Evolutionary conservation across 2,888 invertebrate species (phyloP).

Genomic region (Meandrusa payeni): DNA sequence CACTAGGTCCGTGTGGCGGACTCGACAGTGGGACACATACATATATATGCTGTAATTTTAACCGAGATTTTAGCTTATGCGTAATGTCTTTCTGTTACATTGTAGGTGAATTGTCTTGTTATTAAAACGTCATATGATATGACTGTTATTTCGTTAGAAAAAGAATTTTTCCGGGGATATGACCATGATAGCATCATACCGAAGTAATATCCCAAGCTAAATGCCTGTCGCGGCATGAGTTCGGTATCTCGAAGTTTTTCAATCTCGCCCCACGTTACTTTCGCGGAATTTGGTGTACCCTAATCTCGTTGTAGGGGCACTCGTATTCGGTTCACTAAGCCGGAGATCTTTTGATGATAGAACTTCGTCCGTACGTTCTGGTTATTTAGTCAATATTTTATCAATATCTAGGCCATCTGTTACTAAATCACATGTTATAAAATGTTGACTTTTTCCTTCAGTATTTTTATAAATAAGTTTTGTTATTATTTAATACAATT

Average conservation of each 20-base stretch:
- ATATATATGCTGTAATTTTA: too few relatives aligned
- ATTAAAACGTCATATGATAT: too few relatives aligned
- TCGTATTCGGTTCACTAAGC: conserved; percentile 19
- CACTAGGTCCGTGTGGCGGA: too few relatives aligned
- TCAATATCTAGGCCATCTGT: conserved; percentile 1
- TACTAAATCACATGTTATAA: too few relatives aligned
- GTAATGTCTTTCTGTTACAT: too few relatives aligned
- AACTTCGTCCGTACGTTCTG: conserved; percentile 15
- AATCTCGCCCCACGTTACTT: conserved; percentile 16
- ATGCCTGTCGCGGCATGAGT: conserved; percentile 15
- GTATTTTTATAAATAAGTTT: too few relatives aligned
- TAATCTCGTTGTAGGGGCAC: conserved; percentile 20
- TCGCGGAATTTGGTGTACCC: conserved; percentile 18
- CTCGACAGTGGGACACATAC: too few relatives aligned
- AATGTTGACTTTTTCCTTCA: too few relatives aligned
- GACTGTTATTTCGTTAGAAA: too few relatives aligned
- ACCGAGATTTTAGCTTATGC: too few relatives aligned
- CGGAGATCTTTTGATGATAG: conserved; percentile 15
- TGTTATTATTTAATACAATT: too few relatives aligned
- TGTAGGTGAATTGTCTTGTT: too few relatives aligned
- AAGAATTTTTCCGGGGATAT: conserved; percentile 11
- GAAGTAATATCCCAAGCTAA: conserved; percentile 14
- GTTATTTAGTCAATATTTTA: conserved; percentile 15
- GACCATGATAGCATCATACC: conserved; percentile 4
- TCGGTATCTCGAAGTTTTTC: conserved; percentile 19